A percentile compares a stretch with the other conserved stretches of the same genome.
These are phyloP conservation scores for Deroptyus accipitrinus DNA, from an alignment of 2,113 vertebrate genomes.

Conservation along the genomic window DNA sequence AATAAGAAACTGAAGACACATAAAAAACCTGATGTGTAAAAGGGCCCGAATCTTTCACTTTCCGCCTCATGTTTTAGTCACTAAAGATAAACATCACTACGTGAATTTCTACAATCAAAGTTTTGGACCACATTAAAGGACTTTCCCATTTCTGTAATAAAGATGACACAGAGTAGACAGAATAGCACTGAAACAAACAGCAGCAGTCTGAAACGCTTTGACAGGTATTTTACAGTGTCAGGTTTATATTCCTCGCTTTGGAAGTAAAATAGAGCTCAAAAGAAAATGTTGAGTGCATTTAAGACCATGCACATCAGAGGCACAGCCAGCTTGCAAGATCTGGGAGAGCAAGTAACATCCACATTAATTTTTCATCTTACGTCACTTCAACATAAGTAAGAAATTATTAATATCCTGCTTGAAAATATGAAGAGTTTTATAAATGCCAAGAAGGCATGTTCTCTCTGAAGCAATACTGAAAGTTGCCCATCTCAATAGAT, in stretches of 20 bases:
- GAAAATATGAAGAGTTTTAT: background rate
- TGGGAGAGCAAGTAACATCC: background rate
- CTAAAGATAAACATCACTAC: background rate
- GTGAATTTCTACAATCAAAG: background rate
- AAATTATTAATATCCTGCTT: slow-evolving; percentile 52
- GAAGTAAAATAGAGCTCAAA: background rate
- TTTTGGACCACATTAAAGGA: background rate
- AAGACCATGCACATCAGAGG: background rate
- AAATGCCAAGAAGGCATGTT: background rate
- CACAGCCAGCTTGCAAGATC: background rate
- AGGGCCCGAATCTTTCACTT: background rate
- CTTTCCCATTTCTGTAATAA: background rate
- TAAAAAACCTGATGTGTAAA: background rate
- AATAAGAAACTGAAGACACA: background rate
- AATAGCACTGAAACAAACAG: background rate
- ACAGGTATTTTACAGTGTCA: background rate
- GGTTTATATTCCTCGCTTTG: background rate
- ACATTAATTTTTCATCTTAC: slow-evolving; percentile 56
- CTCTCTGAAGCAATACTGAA: background rate
- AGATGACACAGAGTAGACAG: background rate
- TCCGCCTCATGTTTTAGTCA: background rate
- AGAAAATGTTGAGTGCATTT: background rate
- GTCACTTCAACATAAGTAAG: slow-evolving; percentile 15
- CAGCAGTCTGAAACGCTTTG: background rate
- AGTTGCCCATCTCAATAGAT: background rate